Percentiles rank a stretch among this genome's conserved stretches.
These are phyloP conservation scores for Tethya wilhelma DNA, from an alignment of 37 sponge, comb jelly and placozoan species.

Conservation along the genomic window DNA sequence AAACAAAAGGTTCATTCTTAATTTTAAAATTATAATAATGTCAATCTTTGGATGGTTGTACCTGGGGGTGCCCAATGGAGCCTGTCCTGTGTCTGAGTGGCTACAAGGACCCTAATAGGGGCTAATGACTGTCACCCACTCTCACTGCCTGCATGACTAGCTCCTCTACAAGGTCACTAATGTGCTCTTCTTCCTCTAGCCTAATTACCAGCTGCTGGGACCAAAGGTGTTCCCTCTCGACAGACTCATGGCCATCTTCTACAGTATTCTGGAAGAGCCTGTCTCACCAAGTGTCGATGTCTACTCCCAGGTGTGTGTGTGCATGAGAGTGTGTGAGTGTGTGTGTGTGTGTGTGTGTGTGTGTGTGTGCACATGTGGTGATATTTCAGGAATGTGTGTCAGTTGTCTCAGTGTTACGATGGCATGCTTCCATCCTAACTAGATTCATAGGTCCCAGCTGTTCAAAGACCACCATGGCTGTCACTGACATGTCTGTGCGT, in stretches of 20 bases:
- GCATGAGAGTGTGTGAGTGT: conserved; percentile 11
- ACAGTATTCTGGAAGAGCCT: conserved; percentile 60
- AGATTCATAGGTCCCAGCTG: no score
- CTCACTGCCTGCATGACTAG: no score
- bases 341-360: conserved; percentile 51
- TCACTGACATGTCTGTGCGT: no score
- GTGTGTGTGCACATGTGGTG: conserved; percentile 3
- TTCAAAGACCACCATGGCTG: no score
- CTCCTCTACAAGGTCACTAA: no score
- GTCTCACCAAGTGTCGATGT: conserved; percentile 36
- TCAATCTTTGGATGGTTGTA: neutral
- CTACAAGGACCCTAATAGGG: no score
- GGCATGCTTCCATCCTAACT: neutral
- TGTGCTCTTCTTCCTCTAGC: conserved; percentile 8
- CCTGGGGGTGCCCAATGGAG: no score
- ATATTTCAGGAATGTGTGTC: neutral
- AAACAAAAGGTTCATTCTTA: no score
- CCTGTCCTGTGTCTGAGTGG: no score
- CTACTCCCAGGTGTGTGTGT: conserved; percentile 56
- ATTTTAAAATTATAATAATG: no score
- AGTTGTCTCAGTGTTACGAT: no score
- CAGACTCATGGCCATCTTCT: conserved; percentile 80
- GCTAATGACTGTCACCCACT: no score
- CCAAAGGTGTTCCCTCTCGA: conserved; percentile 83
- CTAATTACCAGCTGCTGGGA: conserved; percentile 56